phyloP scores from a whole-genome alignment of 2,797 vertebrate species.

The Liparis tanakae region DNA sequence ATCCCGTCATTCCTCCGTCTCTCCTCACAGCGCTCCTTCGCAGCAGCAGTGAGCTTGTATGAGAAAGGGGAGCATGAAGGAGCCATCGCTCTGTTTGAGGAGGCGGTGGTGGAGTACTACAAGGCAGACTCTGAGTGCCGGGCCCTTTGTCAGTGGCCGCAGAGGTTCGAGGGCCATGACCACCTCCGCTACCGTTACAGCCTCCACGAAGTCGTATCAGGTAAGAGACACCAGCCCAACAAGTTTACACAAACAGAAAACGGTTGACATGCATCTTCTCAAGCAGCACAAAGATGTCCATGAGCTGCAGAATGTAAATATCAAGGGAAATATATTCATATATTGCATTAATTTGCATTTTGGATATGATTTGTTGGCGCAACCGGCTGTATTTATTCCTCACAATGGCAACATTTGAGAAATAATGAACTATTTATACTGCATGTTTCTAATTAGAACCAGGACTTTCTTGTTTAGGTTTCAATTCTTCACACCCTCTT shows the following conservation, averaged over 20 bases:
- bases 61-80: slow-evolving; percentile 83
- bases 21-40: slow-evolving; percentile 86
- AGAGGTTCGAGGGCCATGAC: slow-evolving; percentile 89
- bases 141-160: slow-evolving; percentile 90
- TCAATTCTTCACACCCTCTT: not conserved
- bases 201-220: slow-evolving; percentile 92
- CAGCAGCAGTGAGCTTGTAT: slow-evolving; percentile 86
- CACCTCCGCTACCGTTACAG: slow-evolving; percentile 88
- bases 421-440: slow-evolving; percentile 2
- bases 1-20: not conserved
- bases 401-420: not conserved
- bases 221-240: slow-evolving; percentile 72
- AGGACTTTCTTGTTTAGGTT: slow-evolving; percentile 14
- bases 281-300: not conserved
- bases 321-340: not conserved
- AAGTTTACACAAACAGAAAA: not conserved
- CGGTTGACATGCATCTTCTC: not conserved
- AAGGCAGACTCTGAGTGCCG: slow-evolving; percentile 90
- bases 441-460: not conserved
- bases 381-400: slow-evolving; percentile 9
- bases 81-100: slow-evolving; percentile 87
- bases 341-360: slow-evolving; percentile 4
- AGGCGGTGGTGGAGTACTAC: slow-evolving; percentile 89
- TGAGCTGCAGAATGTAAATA: not conserved
- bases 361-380: not conserved